Conservation (phyloP, 2,888 invertebrate genomes). For the Helobdella robusta region DNA sequence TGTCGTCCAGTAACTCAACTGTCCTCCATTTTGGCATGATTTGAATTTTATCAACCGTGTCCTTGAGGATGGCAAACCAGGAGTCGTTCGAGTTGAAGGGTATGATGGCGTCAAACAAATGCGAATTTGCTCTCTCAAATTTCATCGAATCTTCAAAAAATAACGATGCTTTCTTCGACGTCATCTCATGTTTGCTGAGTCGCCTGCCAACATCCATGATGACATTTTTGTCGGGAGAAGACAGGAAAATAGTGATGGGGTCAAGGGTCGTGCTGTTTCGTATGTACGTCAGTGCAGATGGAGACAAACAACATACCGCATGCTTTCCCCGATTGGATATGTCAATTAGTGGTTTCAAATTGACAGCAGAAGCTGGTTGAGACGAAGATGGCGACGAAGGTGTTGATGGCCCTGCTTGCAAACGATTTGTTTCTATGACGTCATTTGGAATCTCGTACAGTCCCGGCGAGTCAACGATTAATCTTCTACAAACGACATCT, state of each 20-base stretch:
- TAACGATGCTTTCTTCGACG: conserved; percentile 23
- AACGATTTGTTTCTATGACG: conserved; percentile 27
- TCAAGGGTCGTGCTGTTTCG: conserved; percentile 30
- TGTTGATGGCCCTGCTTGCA: not conserved
- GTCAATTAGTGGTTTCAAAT: conserved; percentile 28
- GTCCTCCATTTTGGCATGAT: conserved; percentile 32
- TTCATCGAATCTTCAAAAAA: conserved; percentile 34
- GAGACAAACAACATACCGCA: conserved; percentile 34
- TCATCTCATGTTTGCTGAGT: conserved; percentile 28
- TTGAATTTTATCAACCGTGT: conserved; percentile 34
- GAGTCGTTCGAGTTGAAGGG: conserved; percentile 30
- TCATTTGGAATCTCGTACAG: conserved; percentile 29
- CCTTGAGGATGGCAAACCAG: conserved; percentile 34
- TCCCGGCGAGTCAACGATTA: conserved; percentile 32
- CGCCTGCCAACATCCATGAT: conserved; percentile 27
- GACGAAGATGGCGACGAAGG: too few species aligned
- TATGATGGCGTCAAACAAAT: conserved; percentile 35
- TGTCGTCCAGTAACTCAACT: conserved; percentile 15
- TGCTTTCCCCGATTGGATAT: conserved; percentile 31
- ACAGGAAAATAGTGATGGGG: conserved; percentile 35
- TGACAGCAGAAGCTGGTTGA: conserved; percentile 20
- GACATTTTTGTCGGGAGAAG: conserved; percentile 32
- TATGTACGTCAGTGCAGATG: conserved; percentile 30
- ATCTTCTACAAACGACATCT: conserved; percentile 31
- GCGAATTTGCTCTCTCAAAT: conserved; percentile 31